A percentile compares a stretch with the other conserved stretches of the same genome.
These are phyloP conservation scores for Coregonus suidteri DNA, from an alignment of 2,797 vertebrate genomes.

Conservation along the genomic window DNA sequence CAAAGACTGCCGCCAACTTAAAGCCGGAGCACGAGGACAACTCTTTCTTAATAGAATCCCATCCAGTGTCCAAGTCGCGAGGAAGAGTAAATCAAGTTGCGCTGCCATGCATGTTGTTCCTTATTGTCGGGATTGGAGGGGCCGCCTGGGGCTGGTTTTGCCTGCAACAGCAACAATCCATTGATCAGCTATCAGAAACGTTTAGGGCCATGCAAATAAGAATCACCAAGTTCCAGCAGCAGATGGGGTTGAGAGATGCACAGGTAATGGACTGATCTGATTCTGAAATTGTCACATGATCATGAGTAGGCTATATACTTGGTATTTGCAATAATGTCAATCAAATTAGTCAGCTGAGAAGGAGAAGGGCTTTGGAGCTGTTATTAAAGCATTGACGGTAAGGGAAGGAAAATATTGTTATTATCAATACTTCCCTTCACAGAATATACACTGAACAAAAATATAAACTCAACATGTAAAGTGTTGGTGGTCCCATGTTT, in stretches of 20 bases:
- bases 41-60: constrained; percentile 29
- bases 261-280: constrained; percentile 37
- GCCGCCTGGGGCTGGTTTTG: constrained; percentile 43
- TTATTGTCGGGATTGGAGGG: constrained; percentile 42
- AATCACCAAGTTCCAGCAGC: constrained; percentile 46
- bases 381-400: not conserved
- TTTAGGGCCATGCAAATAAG: constrained; percentile 44
- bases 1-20: constrained; percentile 33
- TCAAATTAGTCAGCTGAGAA: no score
- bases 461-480: no score
- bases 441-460: no score
- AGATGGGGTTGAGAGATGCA: constrained; percentile 36
- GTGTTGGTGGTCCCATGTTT: no score
- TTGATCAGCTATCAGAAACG: constrained; percentile 46
- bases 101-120: constrained; percentile 34
- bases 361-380: not conserved
- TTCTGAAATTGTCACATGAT: no score
- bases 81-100: constrained; percentile 1
- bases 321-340: not conserved
- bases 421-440: no score
- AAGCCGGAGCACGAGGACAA: constrained; percentile 43
- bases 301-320: not conserved
- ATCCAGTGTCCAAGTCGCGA: constrained; percentile 14
- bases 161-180: constrained; percentile 49
- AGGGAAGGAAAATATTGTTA: no score